Evolutionary conservation across 1,140 invertebrate species (phyloP).

Genomic region (Riptortus pedestris): DNA sequence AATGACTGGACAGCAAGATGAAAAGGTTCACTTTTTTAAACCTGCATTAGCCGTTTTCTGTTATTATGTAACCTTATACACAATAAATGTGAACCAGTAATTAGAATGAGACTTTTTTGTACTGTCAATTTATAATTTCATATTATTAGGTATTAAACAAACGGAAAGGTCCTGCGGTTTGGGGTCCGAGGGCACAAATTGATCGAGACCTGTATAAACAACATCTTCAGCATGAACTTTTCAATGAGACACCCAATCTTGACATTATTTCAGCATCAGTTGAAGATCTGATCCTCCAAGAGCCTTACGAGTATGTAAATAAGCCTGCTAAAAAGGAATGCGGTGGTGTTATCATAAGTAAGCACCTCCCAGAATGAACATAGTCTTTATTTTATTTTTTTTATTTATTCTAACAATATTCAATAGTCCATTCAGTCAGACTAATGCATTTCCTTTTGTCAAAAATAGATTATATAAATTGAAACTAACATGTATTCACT

Average conservation of each 20-base stretch:
- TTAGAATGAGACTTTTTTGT: background rate
- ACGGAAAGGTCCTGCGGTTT: slow-evolving; percentile 76
- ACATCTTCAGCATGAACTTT: slow-evolving; percentile 68
- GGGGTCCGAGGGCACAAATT: slow-evolving; percentile 85
- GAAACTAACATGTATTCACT: no score
- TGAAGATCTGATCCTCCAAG: slow-evolving; percentile 66
- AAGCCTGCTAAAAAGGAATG: slow-evolving; percentile 37
- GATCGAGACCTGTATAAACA: slow-evolving; percentile 74
- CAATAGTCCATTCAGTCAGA: no score
- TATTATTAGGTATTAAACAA: slow-evolving; percentile 42
- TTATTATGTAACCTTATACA: no score
- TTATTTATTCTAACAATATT: no score
- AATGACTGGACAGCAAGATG: no score
- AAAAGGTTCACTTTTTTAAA: no score
- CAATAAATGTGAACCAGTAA: no score
- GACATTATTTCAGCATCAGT: slow-evolving; percentile 63
- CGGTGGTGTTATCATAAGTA: slow-evolving; percentile 52
- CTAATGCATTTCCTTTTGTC: no score
- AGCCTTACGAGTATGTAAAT: slow-evolving; percentile 28
- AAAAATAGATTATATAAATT: no score
- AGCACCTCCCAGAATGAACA: slow-evolving; percentile 26
- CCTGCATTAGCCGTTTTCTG: no score
- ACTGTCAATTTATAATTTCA: background rate
- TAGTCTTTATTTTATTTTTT: slow-evolving; percentile 24
- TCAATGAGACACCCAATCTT: slow-evolving; percentile 53